Conservation (phyloP, 1,140 invertebrate species). For the Pentalonia nigronervosa region DNA sequence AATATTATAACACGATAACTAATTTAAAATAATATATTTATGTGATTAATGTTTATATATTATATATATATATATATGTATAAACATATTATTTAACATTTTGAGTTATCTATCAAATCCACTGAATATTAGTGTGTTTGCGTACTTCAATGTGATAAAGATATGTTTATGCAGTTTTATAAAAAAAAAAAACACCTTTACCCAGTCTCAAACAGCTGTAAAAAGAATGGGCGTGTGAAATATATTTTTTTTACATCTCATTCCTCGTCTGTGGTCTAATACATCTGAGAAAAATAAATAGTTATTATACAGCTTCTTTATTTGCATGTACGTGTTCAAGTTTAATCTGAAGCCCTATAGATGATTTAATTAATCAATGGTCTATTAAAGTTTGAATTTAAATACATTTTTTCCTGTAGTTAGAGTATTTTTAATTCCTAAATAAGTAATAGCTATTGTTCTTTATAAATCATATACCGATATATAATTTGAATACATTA, state of each 20-base stretch:
- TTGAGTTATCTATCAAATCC: background rate
- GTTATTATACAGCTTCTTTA: background rate
- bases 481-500: background rate
- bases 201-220: constrained; percentile 31
- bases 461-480: background rate
- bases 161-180: background rate
- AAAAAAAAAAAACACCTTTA: constrained; percentile 39
- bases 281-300: constrained; percentile 32
- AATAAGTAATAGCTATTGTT: background rate
- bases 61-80: background rate
- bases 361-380: background rate
- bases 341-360: background rate
- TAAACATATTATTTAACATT: background rate
- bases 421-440: background rate
- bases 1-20: background rate
- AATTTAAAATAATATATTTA: background rate
- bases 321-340: background rate
- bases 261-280: background rate
- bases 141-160: background rate
- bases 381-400: background rate
- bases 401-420: background rate
- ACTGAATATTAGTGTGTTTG: background rate
- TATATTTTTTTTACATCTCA: constrained; percentile 28
- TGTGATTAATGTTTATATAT: background rate
- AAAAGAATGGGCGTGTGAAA: constrained; percentile 48